A percentile compares a stretch with the other conserved stretches of the same genome.
phyloP scores from a whole-genome alignment of 2,113 vertebrate genomes.

The Oostethus manadensis region DNA sequence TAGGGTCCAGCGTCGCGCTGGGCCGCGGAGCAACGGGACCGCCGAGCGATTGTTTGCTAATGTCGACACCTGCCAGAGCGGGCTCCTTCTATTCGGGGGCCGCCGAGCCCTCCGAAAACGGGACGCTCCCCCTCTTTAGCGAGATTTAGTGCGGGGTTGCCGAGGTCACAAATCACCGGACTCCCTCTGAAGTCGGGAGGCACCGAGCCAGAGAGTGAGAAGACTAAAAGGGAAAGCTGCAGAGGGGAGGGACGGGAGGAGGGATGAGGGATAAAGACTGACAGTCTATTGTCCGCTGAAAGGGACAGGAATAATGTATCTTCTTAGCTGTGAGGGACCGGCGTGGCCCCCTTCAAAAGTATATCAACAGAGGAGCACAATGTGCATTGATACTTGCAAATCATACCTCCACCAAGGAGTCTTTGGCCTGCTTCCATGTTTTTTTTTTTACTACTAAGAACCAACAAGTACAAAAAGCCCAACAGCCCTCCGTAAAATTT shows the following conservation, averaged over 20 bases:
- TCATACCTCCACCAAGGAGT: too few species aligned
- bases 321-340: slow-evolving; percentile 52
- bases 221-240: slow-evolving; percentile 55
- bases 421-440: too few species aligned
- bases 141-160: slow-evolving; percentile 79
- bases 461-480: too few species aligned
- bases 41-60: slow-evolving; percentile 74
- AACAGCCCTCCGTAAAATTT: too few species aligned
- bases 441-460: too few species aligned
- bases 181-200: slow-evolving; percentile 78
- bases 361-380: slow-evolving; percentile 34
- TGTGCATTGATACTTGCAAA: not conserved
- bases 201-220: slow-evolving; percentile 76
- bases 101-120: slow-evolving; percentile 47
- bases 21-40: slow-evolving; percentile 55
- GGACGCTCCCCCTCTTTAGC: slow-evolving; percentile 78
- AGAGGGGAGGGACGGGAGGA: slow-evolving; percentile 52
- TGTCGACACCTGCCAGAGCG: slow-evolving; percentile 77
- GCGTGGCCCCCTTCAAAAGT: slow-evolving; percentile 40
- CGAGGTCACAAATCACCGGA: slow-evolving; percentile 81
- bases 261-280: slow-evolving; percentile 61
- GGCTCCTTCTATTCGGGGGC: slow-evolving; percentile 60
- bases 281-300: slow-evolving; percentile 67
- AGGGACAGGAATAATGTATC: slow-evolving; percentile 66
- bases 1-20: slow-evolving; percentile 63